These are phyloP conservation scores for Euglossa dilemma DNA, from an alignment of 1,140 invertebrate genomes.

Conservation along the genomic window DNA sequence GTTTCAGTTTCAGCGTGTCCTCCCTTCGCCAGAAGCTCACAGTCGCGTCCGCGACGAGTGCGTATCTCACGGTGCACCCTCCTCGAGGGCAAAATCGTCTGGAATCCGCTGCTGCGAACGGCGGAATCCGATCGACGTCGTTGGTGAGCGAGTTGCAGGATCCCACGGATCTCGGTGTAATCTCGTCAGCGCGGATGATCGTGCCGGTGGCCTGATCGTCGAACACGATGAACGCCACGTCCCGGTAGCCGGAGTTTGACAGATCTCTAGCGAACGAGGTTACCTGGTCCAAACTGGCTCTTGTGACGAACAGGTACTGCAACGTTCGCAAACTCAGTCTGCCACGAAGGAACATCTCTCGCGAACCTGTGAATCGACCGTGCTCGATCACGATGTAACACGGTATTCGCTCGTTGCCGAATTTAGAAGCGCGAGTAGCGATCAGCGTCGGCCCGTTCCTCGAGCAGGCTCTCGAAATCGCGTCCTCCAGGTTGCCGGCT, in stretches of 20 bases:
- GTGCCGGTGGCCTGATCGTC: not conserved
- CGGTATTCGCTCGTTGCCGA: not conserved
- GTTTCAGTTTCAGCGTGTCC: conserved; percentile 1
- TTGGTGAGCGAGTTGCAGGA: conserved; percentile 4
- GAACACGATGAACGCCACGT: conserved; percentile 31
- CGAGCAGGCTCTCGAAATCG: conserved; percentile 2
- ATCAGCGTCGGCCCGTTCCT: not conserved
- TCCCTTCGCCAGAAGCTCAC: conserved; percentile 23
- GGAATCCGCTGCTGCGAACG: conserved; percentile 9
- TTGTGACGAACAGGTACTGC: conserved; percentile 36
- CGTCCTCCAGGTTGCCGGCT: not conserved
- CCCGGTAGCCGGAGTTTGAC: not conserved
- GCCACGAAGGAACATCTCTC: not conserved
- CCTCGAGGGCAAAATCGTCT: not conserved
- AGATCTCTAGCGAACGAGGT: conserved; percentile 13
- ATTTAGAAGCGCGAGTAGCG: not conserved
- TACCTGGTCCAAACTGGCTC: not conserved
- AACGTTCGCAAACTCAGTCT: not conserved
- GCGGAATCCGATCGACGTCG: not conserved
- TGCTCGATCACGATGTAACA: conserved; percentile 31
- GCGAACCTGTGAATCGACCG: not conserved
- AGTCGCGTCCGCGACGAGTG: not conserved
- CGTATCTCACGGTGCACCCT: not conserved
- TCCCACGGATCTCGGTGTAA: conserved; percentile 8
- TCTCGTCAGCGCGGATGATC: conserved; percentile 23